A percentile compares a stretch with the other conserved stretches of the same genome.
These are phyloP conservation scores for Chiloscyllium plagiosum DNA, from an alignment of 2,113 vertebrate genomes.

Conservation along the genomic window DNA sequence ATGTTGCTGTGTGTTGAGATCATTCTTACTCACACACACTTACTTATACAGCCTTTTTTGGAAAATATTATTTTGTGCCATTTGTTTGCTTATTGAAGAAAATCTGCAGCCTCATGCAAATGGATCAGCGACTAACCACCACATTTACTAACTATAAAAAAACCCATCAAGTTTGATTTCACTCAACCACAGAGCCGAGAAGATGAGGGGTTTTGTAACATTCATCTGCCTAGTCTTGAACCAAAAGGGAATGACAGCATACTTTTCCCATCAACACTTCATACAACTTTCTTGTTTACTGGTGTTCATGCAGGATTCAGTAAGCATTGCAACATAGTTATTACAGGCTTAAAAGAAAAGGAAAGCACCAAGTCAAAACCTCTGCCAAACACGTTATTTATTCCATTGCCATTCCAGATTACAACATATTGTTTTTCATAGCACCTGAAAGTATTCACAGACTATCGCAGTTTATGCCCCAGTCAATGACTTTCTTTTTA, in stretches of 20 bases:
- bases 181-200: too few relatives aligned
- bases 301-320: not conserved
- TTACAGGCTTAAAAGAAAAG: not conserved
- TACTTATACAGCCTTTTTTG: too few relatives aligned
- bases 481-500: slow-evolving; percentile 38
- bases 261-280: not conserved
- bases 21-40: too few relatives aligned
- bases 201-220: not conserved
- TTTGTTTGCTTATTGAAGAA: too few relatives aligned
- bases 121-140: too few relatives aligned
- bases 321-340: not conserved
- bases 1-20: too few relatives aligned
- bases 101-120: too few relatives aligned
- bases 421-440: not conserved
- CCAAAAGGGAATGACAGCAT: not conserved
- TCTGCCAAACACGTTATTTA: not conserved
- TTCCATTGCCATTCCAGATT: not conserved
- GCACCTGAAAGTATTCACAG: not conserved
- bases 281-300: not conserved
- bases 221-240: not conserved
- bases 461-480: not conserved
- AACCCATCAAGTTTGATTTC: too few relatives aligned
- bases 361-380: not conserved
- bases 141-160: too few relatives aligned
- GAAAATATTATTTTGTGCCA: too few relatives aligned